phyloP scores from a whole-genome alignment of 2,888 invertebrate species.

The Drosophila affinis region DNA sequence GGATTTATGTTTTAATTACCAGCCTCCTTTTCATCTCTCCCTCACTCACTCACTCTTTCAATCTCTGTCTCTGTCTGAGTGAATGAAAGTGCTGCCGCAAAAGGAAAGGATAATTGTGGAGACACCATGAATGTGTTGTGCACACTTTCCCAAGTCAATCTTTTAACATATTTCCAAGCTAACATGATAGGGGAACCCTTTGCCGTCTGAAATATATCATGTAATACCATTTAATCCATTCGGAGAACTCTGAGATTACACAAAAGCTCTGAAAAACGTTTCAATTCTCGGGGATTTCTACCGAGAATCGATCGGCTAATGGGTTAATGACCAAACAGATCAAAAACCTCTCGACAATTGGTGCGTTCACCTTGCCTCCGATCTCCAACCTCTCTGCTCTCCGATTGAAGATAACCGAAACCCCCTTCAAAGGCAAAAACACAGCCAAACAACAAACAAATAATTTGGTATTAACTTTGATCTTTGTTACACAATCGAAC shows the following conservation, averaged over 20 bases:
- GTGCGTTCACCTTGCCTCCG: constrained; percentile 41
- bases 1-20: constrained; percentile 69
- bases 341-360: constrained; percentile 29
- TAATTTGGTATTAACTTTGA: constrained; percentile 37
- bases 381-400: neutral
- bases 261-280: neutral
- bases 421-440: constrained; percentile 5
- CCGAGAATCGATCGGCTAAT: neutral
- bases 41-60: neutral
- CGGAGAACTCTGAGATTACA: neutral
- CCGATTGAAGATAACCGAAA: constrained; percentile 29
- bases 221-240: neutral
- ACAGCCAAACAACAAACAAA: constrained; percentile 13
- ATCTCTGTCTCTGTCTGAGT: constrained; percentile 9
- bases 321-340: constrained; percentile 37
- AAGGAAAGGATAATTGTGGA: constrained; percentile 63
- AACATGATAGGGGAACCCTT: neutral
- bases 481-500: constrained; percentile 58
- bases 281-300: neutral
- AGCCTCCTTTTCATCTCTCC: constrained; percentile 36
- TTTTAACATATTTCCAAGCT: neutral
- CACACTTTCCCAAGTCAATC: constrained; percentile 27
- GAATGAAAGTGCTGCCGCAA: constrained; percentile 51
- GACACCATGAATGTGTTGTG: constrained; percentile 28
- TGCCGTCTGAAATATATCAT: neutral